Conservation (phyloP, 2,888 invertebrate species). For the Atrina japonica region DNA sequence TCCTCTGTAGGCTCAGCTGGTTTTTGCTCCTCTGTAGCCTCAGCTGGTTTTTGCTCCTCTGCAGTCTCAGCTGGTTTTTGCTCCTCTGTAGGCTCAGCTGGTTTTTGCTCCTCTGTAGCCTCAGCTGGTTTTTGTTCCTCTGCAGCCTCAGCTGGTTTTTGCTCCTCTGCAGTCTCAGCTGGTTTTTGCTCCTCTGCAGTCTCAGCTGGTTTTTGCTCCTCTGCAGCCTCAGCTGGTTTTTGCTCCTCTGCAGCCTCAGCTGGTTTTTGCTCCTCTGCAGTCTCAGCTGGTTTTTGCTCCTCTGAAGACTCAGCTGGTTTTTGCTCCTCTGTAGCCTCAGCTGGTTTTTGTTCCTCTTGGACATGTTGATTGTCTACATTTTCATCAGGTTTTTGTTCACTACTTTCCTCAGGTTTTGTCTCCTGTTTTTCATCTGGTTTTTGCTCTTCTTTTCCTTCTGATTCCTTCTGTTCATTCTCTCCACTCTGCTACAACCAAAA, state of each 20-base stretch:
- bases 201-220: slow-evolving; percentile 40
- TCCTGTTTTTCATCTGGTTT: slow-evolving; percentile 5
- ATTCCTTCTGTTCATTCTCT: slow-evolving; percentile 5
- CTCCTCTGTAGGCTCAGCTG: slow-evolving; percentile 10
- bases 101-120: slow-evolving; percentile 8
- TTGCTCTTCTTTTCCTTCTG: slow-evolving; percentile 15
- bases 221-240: slow-evolving; percentile 34
- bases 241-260: slow-evolving; percentile 41
- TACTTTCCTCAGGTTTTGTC: background rate
- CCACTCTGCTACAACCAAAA: background rate
- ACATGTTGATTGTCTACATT: background rate
- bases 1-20: slow-evolving; percentile 33
- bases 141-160: slow-evolving; percentile 38
- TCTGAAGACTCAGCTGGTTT: slow-evolving; percentile 34
- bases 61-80: slow-evolving; percentile 36
- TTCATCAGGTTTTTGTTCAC: slow-evolving; percentile 24
- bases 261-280: slow-evolving; percentile 32
- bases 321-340: slow-evolving; percentile 42
- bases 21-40: slow-evolving; percentile 25
- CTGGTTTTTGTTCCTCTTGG: slow-evolving; percentile 33
- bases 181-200: slow-evolving; percentile 33
- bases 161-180: slow-evolving; percentile 32
- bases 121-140: slow-evolving; percentile 27
- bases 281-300: slow-evolving; percentile 20
- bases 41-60: slow-evolving; percentile 5